A percentile compares a stretch with the other conserved stretches of the same genome.
These are phyloP conservation scores for Mobula hypostoma DNA, from an alignment of 2,113 vertebrate genomes.

Conservation along the genomic window DNA sequence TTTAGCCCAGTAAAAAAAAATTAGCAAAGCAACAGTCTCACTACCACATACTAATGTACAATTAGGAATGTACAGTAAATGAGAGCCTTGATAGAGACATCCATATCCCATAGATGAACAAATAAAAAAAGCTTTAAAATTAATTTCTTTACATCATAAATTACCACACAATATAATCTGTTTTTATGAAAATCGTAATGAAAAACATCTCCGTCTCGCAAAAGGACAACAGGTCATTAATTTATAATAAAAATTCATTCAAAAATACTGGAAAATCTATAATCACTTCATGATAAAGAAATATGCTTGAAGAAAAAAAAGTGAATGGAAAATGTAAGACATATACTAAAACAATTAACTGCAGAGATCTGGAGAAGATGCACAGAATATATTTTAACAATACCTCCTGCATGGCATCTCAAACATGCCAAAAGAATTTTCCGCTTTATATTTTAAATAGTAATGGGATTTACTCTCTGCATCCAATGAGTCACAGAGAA, in stretches of 20 bases:
- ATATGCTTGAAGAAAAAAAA: constrained; percentile 40
- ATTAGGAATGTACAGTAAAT: too few relatives aligned
- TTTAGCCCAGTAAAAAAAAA: neutral
- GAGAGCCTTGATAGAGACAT: too few relatives aligned
- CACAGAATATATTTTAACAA: constrained; percentile 50
- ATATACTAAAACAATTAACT: constrained; percentile 46
- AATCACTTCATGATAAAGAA: neutral
- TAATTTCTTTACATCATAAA: neutral
- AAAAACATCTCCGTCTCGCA: neutral
- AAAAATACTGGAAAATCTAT: constrained; percentile 9
- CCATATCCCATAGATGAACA: too few relatives aligned
- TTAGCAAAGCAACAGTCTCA: neutral
- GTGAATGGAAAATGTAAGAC: constrained; percentile 49
- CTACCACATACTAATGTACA: neutral
- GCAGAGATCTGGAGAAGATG: constrained; percentile 47
- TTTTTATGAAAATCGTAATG: neutral
- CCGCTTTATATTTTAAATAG: constrained; percentile 52
- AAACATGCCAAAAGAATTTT: constrained; percentile 50
- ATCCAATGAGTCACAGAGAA: constrained; percentile 57
- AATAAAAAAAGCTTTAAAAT: too few relatives aligned
- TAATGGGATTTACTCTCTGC: constrained; percentile 44
- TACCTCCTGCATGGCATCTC: constrained; percentile 41
- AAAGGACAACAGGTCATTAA: neutral
- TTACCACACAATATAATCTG: neutral
- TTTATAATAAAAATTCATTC: neutral